These are phyloP conservation scores for Agapornis roseicollis DNA, from an alignment of 2,113 vertebrate genomes.

Conservation along the genomic window DNA sequence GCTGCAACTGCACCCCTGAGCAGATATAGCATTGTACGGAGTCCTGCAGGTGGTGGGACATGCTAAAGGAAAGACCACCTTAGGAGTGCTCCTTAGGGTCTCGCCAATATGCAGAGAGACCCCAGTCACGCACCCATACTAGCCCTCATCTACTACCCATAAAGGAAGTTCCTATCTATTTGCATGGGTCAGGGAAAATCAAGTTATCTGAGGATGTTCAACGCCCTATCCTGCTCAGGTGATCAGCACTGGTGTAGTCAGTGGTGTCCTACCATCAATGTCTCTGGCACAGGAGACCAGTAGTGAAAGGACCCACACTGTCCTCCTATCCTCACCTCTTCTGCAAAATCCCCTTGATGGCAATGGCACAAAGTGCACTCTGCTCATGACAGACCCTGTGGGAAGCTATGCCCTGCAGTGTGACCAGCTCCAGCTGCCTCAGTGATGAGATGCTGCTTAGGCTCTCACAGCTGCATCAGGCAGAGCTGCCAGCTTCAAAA, in stretches of 20 bases:
- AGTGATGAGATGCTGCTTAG: accelerated
- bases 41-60: neutral
- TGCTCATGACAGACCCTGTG: accelerated
- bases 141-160: neutral
- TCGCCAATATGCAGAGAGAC: neutral
- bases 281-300: neutral
- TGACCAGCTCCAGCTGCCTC: neutral
- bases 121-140: accelerated
- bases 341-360: neutral
- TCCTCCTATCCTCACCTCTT: neutral
- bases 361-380: accelerated
- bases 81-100: neutral
- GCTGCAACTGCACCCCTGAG: accelerated
- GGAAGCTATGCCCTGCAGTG: neutral
- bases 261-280: neutral
- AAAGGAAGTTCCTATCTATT: neutral
- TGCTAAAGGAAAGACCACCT: neutral
- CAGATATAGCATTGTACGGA: accelerated
- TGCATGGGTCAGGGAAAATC: neutral
- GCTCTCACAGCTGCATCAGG: neutral
- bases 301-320: neutral
- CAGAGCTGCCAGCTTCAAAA: neutral
- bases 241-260: accelerated
- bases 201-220: neutral
- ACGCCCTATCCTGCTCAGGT: accelerated